Base-by-base conservation (phyloP, 2,888 invertebrate genomes). In the Drosophila demipolita region DNA sequence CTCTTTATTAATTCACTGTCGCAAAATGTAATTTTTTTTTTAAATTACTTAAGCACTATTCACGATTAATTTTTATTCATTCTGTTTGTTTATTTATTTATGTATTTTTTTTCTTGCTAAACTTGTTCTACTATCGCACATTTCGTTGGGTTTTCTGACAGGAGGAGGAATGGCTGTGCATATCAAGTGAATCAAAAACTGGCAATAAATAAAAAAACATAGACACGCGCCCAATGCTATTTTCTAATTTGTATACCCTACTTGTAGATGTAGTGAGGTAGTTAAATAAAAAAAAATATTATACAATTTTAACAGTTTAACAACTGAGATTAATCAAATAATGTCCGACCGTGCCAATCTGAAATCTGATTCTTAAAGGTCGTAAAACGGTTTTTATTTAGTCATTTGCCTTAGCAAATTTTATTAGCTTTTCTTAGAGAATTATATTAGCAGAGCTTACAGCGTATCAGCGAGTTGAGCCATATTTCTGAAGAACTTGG, bases 101-200 rank as follows among this genome's bases (percentile, higher is more conserved):
- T 48, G n/a, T n/a, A 33, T 20, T 20, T 12, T 49, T 12, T 9
- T 26, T 40, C 29, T 63, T 38, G 53, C 53, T 11, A 53, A 61
- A 50, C 32, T 62, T 54, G 64, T 80, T 78, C 76, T 80, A 62
- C 15, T 54, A 32, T 50, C 33, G 42, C 68, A 58, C 40, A 60
- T 68, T 73, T 73, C 33, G 78, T 45, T 67, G 58, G 52, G 26
- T 48, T 29, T 40, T 38, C 49, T 55, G 71, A 49, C 60, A 65
- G 45, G 23, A 62, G 49, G 57, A 62, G 57, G 57, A 59, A 48
- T 67, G 69, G 83, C 36, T 82, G 68, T 58, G 78, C 67, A 78
- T 78, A 75, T 53, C 42, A 78, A 78, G 45, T 79, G 36, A 42
- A 36, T 72, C 69, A 69, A 65, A 65, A 61, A 32, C 15, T 54